phyloP scores from a whole-genome alignment of 2,113 vertebrate species.

The Otis tarda region DNA sequence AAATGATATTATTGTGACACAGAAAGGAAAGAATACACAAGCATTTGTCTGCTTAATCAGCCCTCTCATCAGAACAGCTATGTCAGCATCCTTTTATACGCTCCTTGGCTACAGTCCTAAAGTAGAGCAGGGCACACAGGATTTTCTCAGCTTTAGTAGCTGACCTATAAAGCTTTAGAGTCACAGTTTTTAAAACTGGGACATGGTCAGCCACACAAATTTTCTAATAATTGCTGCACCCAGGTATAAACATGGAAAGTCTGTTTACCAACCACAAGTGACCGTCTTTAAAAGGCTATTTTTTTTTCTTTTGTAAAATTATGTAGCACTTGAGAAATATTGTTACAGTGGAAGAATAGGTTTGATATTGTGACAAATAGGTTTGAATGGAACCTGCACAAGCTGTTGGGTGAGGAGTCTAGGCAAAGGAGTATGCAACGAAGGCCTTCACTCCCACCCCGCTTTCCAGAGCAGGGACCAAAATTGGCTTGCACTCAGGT shows the following conservation, averaged over 20 bases:
- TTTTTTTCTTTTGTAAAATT: background rate
- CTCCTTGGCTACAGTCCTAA: background rate
- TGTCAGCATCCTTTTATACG: background rate
- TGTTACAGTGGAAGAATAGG: background rate
- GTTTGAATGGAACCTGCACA: background rate
- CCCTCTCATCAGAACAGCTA: background rate
- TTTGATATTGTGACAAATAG: background rate
- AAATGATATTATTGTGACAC: background rate
- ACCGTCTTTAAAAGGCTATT: background rate
- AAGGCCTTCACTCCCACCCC: background rate
- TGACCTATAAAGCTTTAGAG: constrained; percentile 23
- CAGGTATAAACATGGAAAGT: background rate
- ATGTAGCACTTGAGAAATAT: background rate
- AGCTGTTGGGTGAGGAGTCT: background rate
- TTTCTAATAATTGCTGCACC: background rate
- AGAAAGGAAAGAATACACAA: background rate
- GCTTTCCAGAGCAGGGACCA: background rate
- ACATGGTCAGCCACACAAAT: background rate
- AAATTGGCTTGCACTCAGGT: background rate
- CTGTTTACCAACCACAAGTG: background rate
- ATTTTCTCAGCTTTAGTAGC: constrained; percentile 11
- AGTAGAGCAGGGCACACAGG: background rate
- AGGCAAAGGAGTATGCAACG: background rate
- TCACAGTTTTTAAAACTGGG: background rate
- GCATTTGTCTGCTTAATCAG: constrained; percentile 3